Evolutionary conservation across 2,888 invertebrate species (phyloP), one percentile per base, ranked within the genome.

Genomic region (Thera obeliscata): DNA sequence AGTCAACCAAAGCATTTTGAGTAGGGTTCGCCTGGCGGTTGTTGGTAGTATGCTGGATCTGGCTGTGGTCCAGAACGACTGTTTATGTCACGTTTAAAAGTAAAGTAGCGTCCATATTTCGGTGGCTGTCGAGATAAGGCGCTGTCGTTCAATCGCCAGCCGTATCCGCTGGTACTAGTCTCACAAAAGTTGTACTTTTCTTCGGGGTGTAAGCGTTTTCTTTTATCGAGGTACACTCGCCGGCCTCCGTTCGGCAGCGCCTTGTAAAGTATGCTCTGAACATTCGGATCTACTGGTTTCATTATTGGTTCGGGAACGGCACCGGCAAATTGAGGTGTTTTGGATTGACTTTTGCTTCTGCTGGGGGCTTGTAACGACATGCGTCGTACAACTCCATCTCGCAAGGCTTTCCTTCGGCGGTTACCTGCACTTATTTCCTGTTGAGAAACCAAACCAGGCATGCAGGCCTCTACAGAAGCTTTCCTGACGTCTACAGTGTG

Each of bases 41-140:
- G 6, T 52, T 67, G 64, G 60, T 78, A 79, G 58, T 78, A 61
- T 41, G 22, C 7, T 9, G 79, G 78, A 64, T 81, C 78, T 1
- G 79, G 75, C 11, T 79, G 76, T n/a, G 76, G 77, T 8, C 77
- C 79, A 38, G 77, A 65, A 7, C 75, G 77, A 61, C 72, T 74
- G 33, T 36, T 58, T n/a, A 69, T 48, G 33, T 71, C 75, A 8
- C 57, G 72, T 48, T 52, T 57, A 12, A 74, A 69, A 33, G 60
- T 33, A 57, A 49, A 64, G 62, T 59, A 61, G n/a, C 73, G 67
- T 35, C 72, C 69, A 60, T 72, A 64, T 64, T 62, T 48, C 33
- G 66, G 43, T 6, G 35, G 33, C 43, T 66, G 63, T 7, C 36
- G 35, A 46, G 56, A 38, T 9, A 65, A 38, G 8, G 61, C 12